Evolutionary conservation across 2,888 invertebrate genomes (phyloP).

Genomic region (Andricus curvator): DNA sequence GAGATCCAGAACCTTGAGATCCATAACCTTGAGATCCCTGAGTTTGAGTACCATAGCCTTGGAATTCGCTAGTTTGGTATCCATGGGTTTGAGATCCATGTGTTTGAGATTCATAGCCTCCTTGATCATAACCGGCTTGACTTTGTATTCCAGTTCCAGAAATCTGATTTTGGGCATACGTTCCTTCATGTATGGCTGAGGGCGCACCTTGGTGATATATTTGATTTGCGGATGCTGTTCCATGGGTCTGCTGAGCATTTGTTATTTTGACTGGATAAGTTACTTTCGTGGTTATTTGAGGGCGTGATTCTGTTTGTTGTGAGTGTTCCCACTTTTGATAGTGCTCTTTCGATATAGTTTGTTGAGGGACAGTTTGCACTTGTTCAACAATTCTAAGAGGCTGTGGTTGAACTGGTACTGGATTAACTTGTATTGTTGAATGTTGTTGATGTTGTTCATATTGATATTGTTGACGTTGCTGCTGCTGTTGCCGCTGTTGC

Average conservation of each 20-base stretch:
- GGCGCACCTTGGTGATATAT: not conserved
- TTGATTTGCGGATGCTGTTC: not conserved
- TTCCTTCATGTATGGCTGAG: not conserved
- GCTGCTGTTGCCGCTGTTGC: not conserved
- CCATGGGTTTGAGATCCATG: not conserved
- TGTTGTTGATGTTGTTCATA: not conserved
- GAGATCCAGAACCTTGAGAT: not conserved
- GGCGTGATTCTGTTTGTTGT: not conserved
- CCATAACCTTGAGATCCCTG: not conserved
- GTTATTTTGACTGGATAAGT: not conserved
- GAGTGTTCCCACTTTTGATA: not conserved
- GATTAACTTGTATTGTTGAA: not conserved
- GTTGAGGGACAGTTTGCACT: not conserved
- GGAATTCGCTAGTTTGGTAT: not conserved
- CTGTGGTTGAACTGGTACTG: not conserved
- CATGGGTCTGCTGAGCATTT: not conserved
- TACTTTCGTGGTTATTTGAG: not conserved
- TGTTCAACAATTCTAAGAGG: not conserved
- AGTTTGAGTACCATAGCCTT: not conserved
- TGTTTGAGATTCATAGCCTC: not conserved
- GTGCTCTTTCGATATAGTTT: not conserved
- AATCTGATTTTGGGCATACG: not conserved
- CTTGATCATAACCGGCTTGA: slow-evolving; percentile 23
- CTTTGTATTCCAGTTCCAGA: slow-evolving; percentile 12
- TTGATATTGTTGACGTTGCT: not conserved